A percentile compares a stretch with the other conserved stretches of the same genome.
phyloP scores from a whole-genome alignment of 1,140 invertebrate species.

The Diabrotica undecimpunctata region DNA sequence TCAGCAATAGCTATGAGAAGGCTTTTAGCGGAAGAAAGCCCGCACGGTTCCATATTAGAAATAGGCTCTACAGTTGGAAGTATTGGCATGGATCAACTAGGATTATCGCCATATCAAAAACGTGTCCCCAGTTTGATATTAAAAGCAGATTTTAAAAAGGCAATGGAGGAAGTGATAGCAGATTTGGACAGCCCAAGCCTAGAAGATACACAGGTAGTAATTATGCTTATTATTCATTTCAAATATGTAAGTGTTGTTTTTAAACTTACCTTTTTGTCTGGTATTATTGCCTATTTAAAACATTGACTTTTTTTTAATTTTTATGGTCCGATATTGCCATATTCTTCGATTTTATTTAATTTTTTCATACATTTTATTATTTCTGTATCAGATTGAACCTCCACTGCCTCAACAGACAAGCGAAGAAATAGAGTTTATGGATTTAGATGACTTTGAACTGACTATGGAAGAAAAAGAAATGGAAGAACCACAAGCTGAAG shows the following conservation, averaged over 20 bases:
- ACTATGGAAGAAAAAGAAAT: slow-evolving; percentile 52
- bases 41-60: slow-evolving; percentile 46
- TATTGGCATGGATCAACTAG: slow-evolving; percentile 49
- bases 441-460: slow-evolving; percentile 43
- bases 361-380: background rate
- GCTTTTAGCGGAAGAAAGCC: slow-evolving; percentile 30
- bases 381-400: slow-evolving; percentile 46
- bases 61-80: slow-evolving; percentile 50
- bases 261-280: too few relatives aligned
- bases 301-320: too few relatives aligned
- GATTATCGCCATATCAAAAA: slow-evolving; percentile 44
- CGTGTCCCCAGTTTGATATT: slow-evolving; percentile 20
- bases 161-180: slow-evolving; percentile 33
- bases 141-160: slow-evolving; percentile 27
- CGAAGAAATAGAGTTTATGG: slow-evolving; percentile 39
- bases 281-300: too few relatives aligned
- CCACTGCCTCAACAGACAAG: slow-evolving; percentile 50
- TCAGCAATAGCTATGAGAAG: slow-evolving; percentile 36
- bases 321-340: too few relatives aligned
- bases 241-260: too few relatives aligned
- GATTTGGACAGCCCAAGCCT: slow-evolving; percentile 44
- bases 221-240: background rate
- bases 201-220: slow-evolving; percentile 37
- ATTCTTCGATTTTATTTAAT: background rate
- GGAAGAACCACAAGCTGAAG: slow-evolving; percentile 19